These are phyloP conservation scores for Sialis fuliginosa DNA, from an alignment of 2,888 invertebrate genomes.

Conservation along the genomic window DNA sequence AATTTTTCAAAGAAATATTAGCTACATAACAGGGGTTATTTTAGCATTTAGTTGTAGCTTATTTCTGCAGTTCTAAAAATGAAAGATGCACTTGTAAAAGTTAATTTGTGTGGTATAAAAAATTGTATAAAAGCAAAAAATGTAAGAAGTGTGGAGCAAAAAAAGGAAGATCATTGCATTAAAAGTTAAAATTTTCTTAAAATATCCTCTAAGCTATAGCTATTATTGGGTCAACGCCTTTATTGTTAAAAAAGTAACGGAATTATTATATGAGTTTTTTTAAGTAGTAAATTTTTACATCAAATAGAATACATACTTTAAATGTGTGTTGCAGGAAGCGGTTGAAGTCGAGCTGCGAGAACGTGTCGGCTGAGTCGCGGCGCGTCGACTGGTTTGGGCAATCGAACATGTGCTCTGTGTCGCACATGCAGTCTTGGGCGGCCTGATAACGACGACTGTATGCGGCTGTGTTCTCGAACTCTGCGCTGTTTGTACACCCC, in stretches of 20 bases:
- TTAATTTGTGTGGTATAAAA: no score
- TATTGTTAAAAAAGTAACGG: neutral
- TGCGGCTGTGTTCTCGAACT: slow-evolving; percentile 88
- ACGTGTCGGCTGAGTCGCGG: slow-evolving; percentile 19
- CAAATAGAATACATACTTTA: slow-evolving; percentile 28
- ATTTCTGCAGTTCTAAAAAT: no score
- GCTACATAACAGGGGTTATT: no score
- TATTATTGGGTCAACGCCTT: no score
- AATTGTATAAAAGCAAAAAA: no score
- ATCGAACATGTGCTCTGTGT: slow-evolving; percentile 92
- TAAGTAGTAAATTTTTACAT: neutral
- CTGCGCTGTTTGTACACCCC: slow-evolving; percentile 56
- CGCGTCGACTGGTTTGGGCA: slow-evolving; percentile 47
- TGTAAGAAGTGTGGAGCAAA: no score
- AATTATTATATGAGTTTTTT: neutral
- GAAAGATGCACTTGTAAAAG: no score
- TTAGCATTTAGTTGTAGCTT: no score
- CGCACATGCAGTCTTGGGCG: slow-evolving; percentile 92
- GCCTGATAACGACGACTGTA: slow-evolving; percentile 88
- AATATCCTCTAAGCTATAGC: no score
- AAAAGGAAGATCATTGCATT: no score
- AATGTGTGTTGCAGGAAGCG: slow-evolving; percentile 41
- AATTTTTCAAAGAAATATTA: no score
- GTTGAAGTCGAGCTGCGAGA: slow-evolving; percentile 40
- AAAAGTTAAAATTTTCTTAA: no score